phyloP scores from a whole-genome alignment of 64 coral and sea anemone genomes.

The Anthopleura sola region DNA sequence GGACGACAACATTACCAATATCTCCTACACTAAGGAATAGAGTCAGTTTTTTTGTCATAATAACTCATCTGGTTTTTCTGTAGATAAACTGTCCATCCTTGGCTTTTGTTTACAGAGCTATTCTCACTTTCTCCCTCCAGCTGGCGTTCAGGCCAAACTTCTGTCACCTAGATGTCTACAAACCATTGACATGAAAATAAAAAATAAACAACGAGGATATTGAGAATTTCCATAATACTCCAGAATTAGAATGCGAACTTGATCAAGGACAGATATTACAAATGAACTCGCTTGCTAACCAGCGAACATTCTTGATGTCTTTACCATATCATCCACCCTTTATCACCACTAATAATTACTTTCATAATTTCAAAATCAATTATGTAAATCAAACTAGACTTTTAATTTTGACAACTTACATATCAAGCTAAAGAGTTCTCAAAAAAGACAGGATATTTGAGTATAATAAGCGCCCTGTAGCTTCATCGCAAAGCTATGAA shows the following conservation, averaged over 20 bases:
- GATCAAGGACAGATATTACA: background rate
- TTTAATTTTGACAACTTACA: background rate
- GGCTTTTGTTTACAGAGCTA: conserved; percentile 19
- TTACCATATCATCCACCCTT: conserved; percentile 11
- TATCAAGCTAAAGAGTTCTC: conserved; percentile 5
- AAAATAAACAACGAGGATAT: background rate
- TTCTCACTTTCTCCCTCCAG: background rate
- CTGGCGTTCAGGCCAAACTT: background rate
- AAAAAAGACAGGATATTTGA: background rate
- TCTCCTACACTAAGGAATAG: background rate
- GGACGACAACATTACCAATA: background rate
- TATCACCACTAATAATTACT: conserved; percentile 83
- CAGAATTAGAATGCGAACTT: background rate
- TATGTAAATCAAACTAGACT: conserved; percentile 74
- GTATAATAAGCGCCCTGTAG: background rate
- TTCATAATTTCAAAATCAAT: conserved; percentile 89
- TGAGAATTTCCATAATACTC: background rate
- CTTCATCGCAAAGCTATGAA: background rate
- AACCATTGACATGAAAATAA: conserved; percentile 8
- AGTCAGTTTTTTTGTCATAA: background rate
- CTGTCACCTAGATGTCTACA: background rate
- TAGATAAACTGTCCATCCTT: conserved; percentile 9
- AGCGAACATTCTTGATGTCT: background rate
- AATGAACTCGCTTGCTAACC: background rate
- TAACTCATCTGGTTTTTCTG: background rate